Percentiles rank a stretch among this genome's conserved stretches.
Evolutionary conservation across 2,797 vertebrate genomes (phyloP).

Genomic region (Caiman crocodilus): DNA sequence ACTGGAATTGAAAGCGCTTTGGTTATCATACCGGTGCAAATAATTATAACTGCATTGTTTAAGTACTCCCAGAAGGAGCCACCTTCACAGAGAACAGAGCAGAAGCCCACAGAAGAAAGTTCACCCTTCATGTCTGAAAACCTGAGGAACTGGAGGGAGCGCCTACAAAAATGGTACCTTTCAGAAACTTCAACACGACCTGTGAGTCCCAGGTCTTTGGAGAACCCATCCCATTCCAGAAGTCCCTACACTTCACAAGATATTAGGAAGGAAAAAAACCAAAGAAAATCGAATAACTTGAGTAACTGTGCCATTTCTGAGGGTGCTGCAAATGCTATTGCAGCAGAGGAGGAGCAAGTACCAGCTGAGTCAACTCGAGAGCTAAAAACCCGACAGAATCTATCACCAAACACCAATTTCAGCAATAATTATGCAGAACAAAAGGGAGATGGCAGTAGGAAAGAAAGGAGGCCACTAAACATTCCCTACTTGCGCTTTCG

Average conservation of each 20-base stretch:
- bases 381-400: accelerated
- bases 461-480: not conserved
- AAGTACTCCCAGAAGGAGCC: constrained; percentile 58
- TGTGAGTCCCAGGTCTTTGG: accelerated
- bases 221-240: not conserved
- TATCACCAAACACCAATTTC: accelerated
- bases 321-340: constrained; percentile 10
- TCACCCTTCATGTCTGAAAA: not conserved
- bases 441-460: accelerated
- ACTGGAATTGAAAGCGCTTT: constrained; percentile 78
- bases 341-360: accelerated
- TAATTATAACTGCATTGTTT: constrained; percentile 71
- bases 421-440: not conserved
- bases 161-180: constrained; percentile 4
- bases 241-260: not conserved
- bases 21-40: constrained; percentile 71
- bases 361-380: accelerated
- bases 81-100: not conserved
- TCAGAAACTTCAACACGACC: not conserved
- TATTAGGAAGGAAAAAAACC: not conserved
- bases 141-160: constrained; percentile 10
- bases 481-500: not conserved
- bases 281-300: not conserved
- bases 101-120: not conserved
- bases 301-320: not conserved